Percentiles rank a stretch among this genome's conserved stretches.
Evolutionary conservation across 2,888 invertebrate genomes (phyloP).

Genomic region (Eustalomyia histrio): DNA sequence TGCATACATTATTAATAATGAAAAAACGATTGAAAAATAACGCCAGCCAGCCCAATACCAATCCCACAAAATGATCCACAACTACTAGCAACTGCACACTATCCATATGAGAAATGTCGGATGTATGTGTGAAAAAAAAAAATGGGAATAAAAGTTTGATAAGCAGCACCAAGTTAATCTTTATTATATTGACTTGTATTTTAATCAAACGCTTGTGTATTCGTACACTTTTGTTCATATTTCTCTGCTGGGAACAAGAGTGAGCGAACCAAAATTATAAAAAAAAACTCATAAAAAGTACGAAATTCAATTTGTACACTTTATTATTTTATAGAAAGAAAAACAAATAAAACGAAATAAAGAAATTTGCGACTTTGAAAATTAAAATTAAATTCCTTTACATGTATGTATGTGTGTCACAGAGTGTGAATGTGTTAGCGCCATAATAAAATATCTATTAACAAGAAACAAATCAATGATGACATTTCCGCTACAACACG

Average conservation of each 20-base stretch:
- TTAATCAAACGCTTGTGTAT: slow-evolving; percentile 45
- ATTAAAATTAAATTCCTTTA: slow-evolving; percentile 25
- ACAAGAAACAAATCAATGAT: slow-evolving; percentile 22
- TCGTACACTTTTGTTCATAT: slow-evolving; percentile 18
- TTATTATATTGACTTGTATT: slow-evolving; percentile 62
- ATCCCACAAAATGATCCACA: slow-evolving; percentile 26
- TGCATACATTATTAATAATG: slow-evolving; percentile 1
- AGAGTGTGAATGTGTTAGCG: slow-evolving; percentile 21
- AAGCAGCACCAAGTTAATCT: slow-evolving; percentile 57
- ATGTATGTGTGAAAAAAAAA: slow-evolving; percentile 48
- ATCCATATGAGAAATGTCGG: not conserved
- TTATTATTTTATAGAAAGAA: not conserved
- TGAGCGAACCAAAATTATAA: slow-evolving; percentile 5
- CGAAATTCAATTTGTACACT: slow-evolving; percentile 29
- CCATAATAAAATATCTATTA: slow-evolving; percentile 27
- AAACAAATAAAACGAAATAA: slow-evolving; percentile 14
- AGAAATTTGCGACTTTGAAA: slow-evolving; percentile 30
- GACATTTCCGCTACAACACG: slow-evolving; percentile 55
- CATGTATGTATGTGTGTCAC: not conserved
- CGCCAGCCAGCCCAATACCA: slow-evolving; percentile 15
- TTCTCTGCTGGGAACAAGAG: slow-evolving; percentile 6
- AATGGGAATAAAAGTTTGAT: slow-evolving; percentile 59
- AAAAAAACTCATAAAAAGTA: slow-evolving; percentile 33
- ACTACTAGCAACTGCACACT: not conserved
- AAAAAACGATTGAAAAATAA: not conserved